phyloP scores from a whole-genome alignment of 1,140 invertebrate species.

The Mylabris phalerata region DNA sequence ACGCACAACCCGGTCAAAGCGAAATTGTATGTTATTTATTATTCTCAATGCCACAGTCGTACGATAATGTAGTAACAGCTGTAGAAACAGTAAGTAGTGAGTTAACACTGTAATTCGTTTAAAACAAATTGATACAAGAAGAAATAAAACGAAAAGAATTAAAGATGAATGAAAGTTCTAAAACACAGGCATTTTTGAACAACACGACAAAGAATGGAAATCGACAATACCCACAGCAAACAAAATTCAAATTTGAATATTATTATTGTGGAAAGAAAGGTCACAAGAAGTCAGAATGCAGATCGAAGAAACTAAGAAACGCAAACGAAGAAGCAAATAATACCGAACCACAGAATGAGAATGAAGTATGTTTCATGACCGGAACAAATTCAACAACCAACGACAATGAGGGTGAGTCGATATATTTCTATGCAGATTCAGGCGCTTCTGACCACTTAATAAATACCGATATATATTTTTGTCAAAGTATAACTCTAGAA shows the following conservation, averaged over 20 bases:
- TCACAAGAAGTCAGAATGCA: conserved; percentile 1
- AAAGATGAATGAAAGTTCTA: no score
- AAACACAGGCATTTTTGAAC: background rate
- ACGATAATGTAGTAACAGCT: conserved; percentile 40
- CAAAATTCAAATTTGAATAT: conserved; percentile 1
- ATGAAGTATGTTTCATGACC: background rate
- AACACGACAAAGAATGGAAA: background rate
- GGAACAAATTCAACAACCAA: background rate
- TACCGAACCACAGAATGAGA: background rate
- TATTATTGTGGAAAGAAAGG: background rate
- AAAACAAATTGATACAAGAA: background rate
- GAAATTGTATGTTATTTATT: conserved; percentile 38
- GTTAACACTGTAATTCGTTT: conserved; percentile 19
- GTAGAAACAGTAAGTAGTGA: conserved; percentile 41
- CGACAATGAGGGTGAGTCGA: background rate
- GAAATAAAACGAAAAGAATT: background rate
- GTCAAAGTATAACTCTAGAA: conserved; percentile 1
- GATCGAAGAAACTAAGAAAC: background rate
- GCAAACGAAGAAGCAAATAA: background rate
- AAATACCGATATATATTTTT: conserved; percentile 1
- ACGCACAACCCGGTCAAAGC: conserved; percentile 20
- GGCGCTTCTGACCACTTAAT: background rate
- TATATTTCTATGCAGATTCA: background rate
- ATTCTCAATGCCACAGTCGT: conserved; percentile 35
- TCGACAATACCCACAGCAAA: background rate